phyloP scores from a whole-genome alignment of 2,888 invertebrate species.

The Lithosia quadra region DNA sequence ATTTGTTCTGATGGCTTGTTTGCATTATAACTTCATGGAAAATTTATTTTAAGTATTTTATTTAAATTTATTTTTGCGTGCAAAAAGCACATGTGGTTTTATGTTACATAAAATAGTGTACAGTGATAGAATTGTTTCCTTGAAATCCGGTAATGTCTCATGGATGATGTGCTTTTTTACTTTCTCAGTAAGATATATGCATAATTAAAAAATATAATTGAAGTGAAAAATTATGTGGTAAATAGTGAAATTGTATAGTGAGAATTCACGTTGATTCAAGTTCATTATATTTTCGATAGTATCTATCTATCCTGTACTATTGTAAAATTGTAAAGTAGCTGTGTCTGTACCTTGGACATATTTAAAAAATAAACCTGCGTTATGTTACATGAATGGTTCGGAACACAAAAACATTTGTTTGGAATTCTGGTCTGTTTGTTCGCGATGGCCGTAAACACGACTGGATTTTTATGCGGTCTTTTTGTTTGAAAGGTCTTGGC shows the following conservation, averaged over 20 bases:
- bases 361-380: no score
- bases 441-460: no score
- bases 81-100: not conserved
- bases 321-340: no score
- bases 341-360: no score
- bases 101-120: conserved; percentile 1
- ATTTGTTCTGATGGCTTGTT: not conserved
- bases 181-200: not conserved
- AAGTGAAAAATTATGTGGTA: not conserved
- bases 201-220: not conserved
- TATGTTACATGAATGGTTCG: no score
- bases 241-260: not conserved
- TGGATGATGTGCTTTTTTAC: not conserved
- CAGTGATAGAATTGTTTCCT: not conserved
- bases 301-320: no score
- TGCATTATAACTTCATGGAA: conserved; percentile 4
- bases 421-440: no score
- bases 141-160: not conserved
- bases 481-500: no score
- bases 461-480: no score
- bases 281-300: no score
- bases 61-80: not conserved
- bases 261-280: no score
- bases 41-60: not conserved
- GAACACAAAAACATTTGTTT: no score